Evolutionary conservation across 2,113 vertebrate genomes (phyloP).

Genomic region (Larimichthys crocea): DNA sequence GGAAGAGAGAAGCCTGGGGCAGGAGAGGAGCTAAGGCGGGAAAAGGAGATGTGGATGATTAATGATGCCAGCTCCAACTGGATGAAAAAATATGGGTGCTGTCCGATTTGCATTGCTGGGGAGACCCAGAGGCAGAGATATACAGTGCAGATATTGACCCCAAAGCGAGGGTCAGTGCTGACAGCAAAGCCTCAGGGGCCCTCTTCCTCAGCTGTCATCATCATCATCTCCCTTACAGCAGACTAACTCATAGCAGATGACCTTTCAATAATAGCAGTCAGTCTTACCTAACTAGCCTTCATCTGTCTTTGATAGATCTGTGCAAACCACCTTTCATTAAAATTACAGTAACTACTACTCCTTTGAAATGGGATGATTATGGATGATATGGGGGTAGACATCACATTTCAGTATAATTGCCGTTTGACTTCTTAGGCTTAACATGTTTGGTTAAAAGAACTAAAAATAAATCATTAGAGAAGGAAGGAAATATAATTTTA

Average conservation of each 20-base stretch:
- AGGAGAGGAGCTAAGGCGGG: background rate
- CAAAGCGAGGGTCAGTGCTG: conserved; percentile 1
- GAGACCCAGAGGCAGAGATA: conserved; percentile 48
- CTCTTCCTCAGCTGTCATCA: conserved; percentile 27
- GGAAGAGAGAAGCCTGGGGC: conserved; percentile 21
- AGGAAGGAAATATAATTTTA: conserved; percentile 43
- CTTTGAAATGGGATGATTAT: conserved; percentile 52
- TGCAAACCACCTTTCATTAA: conserved; percentile 50
- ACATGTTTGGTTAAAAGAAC: conserved; percentile 40
- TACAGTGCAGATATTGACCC: conserved; percentile 52
- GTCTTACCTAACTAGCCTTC: conserved; percentile 6
- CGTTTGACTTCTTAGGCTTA: conserved; percentile 51
- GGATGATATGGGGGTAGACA: conserved; percentile 9
- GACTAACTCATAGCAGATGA: conserved; percentile 26
- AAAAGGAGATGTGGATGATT: conserved; percentile 51
- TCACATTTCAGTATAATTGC: conserved; percentile 47
- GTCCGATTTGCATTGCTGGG: conserved; percentile 36
- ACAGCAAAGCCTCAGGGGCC: conserved; percentile 41
- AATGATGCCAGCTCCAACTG: conserved; percentile 33
- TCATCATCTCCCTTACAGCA: conserved; percentile 10
- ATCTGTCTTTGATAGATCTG: conserved; percentile 31
- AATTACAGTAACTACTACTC: background rate
- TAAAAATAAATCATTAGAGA: conserved; percentile 49
- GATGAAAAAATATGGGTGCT: conserved; percentile 30
- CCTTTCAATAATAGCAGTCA: conserved; percentile 35